Conservation (phyloP, 2,113 vertebrate species). For the Vidua macroura region DNA sequence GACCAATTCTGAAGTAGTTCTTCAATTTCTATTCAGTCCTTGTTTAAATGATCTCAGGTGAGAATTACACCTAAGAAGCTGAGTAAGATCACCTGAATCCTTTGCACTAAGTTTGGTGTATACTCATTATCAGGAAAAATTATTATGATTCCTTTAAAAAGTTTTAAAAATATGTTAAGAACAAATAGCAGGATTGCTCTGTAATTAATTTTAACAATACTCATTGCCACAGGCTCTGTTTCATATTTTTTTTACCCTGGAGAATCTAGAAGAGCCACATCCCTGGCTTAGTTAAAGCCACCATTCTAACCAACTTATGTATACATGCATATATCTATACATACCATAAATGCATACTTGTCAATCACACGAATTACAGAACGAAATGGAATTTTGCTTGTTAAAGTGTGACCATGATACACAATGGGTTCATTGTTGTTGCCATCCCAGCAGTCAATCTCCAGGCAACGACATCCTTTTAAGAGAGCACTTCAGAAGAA, state of each 20-base stretch:
- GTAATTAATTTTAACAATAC: not conserved
- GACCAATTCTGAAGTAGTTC: not conserved
- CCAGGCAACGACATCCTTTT: conserved; percentile 88
- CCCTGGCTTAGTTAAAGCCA: not conserved
- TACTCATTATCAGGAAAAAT: not conserved
- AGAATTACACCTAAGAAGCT: not conserved
- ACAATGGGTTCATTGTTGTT: conserved; percentile 79
- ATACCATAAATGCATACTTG: conserved; percentile 85
- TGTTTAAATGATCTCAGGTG: not conserved
- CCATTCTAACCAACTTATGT: not conserved
- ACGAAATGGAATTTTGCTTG: conserved; percentile 82
- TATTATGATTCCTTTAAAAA: not conserved
- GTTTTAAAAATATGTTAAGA: not conserved
- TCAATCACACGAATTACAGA: conserved; percentile 80
- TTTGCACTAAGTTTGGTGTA: not conserved
- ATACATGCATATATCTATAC: not conserved
- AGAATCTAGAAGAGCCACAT: not conserved
- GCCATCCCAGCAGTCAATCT: conserved; percentile 92
- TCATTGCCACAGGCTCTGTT: not conserved
- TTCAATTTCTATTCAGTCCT: not conserved
- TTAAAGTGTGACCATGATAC: conserved; percentile 86
- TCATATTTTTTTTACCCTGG: not conserved
- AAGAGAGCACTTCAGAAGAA: conserved; percentile 77
- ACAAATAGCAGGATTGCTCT: not conserved
- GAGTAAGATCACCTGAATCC: not conserved